These are phyloP conservation scores for Triplophysa tibetana DNA, from an alignment of 2,113 vertebrate species.

Conservation along the genomic window DNA sequence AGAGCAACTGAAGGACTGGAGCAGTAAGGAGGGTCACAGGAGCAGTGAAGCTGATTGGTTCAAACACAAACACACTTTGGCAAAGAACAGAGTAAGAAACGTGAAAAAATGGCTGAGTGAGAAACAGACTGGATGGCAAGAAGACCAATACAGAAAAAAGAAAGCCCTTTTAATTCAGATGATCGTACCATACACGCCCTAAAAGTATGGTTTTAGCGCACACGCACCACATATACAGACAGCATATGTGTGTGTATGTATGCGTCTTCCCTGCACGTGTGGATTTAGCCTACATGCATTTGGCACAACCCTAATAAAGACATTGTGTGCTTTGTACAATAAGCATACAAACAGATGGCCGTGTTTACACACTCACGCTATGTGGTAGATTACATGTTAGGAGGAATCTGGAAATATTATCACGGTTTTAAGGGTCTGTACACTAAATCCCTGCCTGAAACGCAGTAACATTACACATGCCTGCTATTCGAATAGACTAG, in stretches of 20 bases:
- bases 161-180: neutral
- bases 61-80: constrained; percentile 54
- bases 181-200: constrained; percentile 21
- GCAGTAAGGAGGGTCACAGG: constrained; percentile 35
- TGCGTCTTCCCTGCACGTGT: neutral
- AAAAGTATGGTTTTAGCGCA: constrained; percentile 1
- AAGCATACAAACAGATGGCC: neutral
- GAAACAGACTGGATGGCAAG: constrained; percentile 46
- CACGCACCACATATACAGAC: constrained; percentile 23
- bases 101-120: constrained; percentile 53
- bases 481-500: neutral
- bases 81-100: constrained; percentile 58
- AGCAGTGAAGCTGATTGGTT: constrained; percentile 44
- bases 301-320: constrained; percentile 8
- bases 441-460: neutral
- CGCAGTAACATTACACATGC: neutral
- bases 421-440: neutral
- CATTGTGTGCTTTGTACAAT: constrained; percentile 10
- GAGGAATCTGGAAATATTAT: constrained; percentile 30
- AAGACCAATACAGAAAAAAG: constrained; percentile 36
- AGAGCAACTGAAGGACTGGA: constrained; percentile 27
- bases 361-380: neutral
- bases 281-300: neutral
- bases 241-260: neutral
- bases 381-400: constrained; percentile 28